phyloP scores from a whole-genome alignment of 2,888 invertebrate genomes.

The Therioaphis trifolii region DNA sequence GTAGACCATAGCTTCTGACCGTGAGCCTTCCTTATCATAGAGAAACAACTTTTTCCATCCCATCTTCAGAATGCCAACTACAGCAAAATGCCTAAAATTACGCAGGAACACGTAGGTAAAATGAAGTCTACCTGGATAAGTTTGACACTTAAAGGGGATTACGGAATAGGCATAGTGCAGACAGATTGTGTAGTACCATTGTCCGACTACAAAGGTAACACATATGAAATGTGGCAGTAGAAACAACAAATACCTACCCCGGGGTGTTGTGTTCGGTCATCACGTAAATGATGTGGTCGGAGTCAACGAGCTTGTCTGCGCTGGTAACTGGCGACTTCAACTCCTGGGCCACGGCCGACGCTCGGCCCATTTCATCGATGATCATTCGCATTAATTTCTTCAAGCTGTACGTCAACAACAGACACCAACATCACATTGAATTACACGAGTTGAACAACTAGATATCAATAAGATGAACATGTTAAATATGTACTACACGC shows the following conservation, averaged over 20 bases:
- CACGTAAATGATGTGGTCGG: conserved; percentile 73
- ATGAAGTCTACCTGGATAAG: background rate
- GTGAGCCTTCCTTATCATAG: conserved; percentile 77
- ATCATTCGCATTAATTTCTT: conserved; percentile 67
- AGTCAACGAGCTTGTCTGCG: conserved; percentile 75
- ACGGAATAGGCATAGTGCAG: background rate
- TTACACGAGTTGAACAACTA: too few species aligned
- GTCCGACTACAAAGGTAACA: background rate
- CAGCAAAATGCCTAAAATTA: conserved; percentile 66
- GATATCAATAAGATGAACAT: too few species aligned
- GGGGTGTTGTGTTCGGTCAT: conserved; percentile 74
- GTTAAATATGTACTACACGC: background rate
- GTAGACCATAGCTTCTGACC: conserved; percentile 83
- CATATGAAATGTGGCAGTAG: background rate
- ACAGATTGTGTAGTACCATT: background rate
- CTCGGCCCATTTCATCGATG: conserved; percentile 78
- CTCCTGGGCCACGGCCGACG: conserved; percentile 81
- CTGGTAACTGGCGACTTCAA: conserved; percentile 80
- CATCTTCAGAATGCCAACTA: conserved; percentile 88
- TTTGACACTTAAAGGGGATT: background rate
- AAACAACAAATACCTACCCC: background rate
- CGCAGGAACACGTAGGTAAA: background rate
- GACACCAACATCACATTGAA: too few species aligned
- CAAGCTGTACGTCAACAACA: background rate
- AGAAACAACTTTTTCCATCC: conserved; percentile 91